Evolutionary conservation across 2,888 invertebrate species (phyloP), one percentile per base, ranked within the genome.

Genomic region (Helicoverpa assulta): DNA sequence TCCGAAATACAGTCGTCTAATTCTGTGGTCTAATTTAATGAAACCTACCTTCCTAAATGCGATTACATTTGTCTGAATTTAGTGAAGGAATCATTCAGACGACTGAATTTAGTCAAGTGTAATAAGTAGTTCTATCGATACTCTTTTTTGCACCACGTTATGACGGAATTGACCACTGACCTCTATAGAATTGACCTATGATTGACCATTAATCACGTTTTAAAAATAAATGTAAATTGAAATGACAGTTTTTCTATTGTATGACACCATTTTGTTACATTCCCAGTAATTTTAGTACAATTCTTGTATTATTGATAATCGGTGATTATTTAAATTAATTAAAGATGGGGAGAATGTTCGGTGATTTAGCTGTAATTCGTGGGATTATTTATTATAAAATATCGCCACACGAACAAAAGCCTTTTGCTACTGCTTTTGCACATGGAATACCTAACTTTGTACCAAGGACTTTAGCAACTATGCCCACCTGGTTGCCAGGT

Each of bases 391-490:
- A 96, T 76, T 98, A 98, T 91, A 97, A 97, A 83, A 84, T 99
- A 26, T 99, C 99, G 21, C 98, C 98, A 1, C 97, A 97, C 88
- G 99, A 99, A 90, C 98, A 97, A 89, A 97, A 96, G 86, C 97
- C 98, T 2, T 98, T 98, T 85, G 97, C 97, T 63, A 98, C 98
- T 55, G 93, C 96, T 0, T 90, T 98, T 67, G 94, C 96, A 10
- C 94, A 97, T 79, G 98, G 98, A 16, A 51, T 98, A 5, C 97
- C 98, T 0, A 99, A 98, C 88, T 91, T 97, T 12, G 72, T 97
- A 51, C 96, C 97, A 62, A 96, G 99, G 81, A 92, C 97, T 53
- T 88, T 95, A 3, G 96, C 96, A 61, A 96, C 96, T 70, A 74
- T 98, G 33, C 95, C 97, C 62, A 95, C 95, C 76, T 96, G 98